Percentiles rank a stretch among this genome's conserved stretches.
Conservation (phyloP, 2,113 vertebrate species). For the Limnothrissa miodon region DNA sequence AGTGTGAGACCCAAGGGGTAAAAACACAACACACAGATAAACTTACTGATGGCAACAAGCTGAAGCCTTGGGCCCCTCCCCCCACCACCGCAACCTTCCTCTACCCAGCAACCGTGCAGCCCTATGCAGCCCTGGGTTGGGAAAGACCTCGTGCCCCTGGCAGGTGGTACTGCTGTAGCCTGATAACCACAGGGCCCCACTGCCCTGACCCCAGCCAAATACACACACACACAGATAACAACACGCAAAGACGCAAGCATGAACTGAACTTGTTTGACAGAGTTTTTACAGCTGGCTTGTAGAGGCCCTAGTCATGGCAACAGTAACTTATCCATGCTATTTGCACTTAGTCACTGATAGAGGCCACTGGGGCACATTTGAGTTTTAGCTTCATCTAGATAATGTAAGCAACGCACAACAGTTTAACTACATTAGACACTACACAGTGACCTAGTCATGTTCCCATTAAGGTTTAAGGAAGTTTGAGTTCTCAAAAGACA, state of each 20-base stretch:
- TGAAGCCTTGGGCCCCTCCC: neutral
- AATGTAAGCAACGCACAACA: neutral
- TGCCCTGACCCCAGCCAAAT: constrained; percentile 27
- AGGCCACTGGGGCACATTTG: neutral
- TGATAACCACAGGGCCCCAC: constrained; percentile 65
- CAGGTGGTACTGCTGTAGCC: constrained; percentile 59
- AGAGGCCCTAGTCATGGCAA: neutral
- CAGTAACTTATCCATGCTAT: too few relatives aligned
- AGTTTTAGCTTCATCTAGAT: neutral
- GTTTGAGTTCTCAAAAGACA: too few relatives aligned
- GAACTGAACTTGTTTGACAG: neutral
- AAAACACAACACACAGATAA: neutral
- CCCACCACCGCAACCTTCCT: neutral
- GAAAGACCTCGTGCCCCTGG: constrained; percentile 51
- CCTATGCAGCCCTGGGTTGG: constrained; percentile 4
- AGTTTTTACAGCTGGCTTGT: neutral
- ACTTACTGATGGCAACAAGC: neutral
- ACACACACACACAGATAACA: constrained; percentile 24
- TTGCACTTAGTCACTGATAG: neutral
- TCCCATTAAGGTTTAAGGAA: too few relatives aligned
- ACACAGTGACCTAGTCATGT: neutral
- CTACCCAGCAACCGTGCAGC: constrained; percentile 22
- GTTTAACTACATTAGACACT: neutral
- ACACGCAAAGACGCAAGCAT: constrained; percentile 10
- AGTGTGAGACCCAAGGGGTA: neutral